These are phyloP conservation scores for Tribolium castaneum DNA, from an alignment of 1,140 invertebrate species.

Conservation along the genomic window DNA sequence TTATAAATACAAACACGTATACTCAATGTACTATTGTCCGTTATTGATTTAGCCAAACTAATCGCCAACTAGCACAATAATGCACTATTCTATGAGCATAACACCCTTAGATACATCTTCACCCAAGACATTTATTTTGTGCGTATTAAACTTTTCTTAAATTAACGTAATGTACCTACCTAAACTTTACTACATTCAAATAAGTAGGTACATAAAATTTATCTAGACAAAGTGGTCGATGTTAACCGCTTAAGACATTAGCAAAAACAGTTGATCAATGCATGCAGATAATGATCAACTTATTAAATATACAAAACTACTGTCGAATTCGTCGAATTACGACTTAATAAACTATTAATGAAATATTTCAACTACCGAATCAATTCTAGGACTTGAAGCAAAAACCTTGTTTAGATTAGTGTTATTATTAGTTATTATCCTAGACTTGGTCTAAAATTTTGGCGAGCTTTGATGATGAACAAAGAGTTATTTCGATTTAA, in stretches of 20 bases:
- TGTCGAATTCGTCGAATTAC: not conserved
- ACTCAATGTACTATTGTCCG: constrained; percentile 46
- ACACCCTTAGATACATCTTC: not conserved
- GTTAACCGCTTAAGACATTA: not conserved
- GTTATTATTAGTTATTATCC: not conserved
- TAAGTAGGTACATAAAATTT: not conserved
- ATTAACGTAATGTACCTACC: not conserved
- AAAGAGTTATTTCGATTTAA: not conserved
- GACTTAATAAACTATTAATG: not conserved
- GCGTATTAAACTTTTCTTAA: not conserved
- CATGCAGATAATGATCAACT: not conserved
- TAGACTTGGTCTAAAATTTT: not conserved
- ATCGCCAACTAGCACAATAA: constrained; percentile 36
- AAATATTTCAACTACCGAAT: not conserved
- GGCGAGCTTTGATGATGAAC: not conserved
- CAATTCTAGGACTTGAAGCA: not conserved
- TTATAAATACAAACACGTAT: constrained; percentile 60
- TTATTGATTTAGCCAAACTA: constrained; percentile 43
- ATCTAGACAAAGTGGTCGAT: not conserved
- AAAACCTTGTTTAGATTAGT: not conserved
- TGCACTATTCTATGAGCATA: not conserved
- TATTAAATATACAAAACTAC: not conserved
- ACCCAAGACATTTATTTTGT: not conserved
- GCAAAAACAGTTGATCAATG: not conserved
- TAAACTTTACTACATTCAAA: not conserved